Base-by-base conservation (phyloP, 2,797 vertebrate species). In the Malurus splendens region DNA sequence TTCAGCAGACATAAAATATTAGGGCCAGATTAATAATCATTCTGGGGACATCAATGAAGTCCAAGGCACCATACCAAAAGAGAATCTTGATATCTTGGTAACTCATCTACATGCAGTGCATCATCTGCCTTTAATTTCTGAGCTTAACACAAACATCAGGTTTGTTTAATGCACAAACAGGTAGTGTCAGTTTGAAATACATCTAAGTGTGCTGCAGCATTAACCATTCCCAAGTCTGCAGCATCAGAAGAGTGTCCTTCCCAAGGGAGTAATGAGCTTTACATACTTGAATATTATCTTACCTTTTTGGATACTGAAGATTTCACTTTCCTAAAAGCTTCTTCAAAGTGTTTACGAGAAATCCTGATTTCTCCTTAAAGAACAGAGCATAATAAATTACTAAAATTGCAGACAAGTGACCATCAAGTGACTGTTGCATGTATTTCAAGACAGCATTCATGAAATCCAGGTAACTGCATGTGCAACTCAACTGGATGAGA, bases 261-360 rank as follows among this genome's bases (percentile, higher is more conserved):
- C 51, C n/a, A 47, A 25, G 25, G 33, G 2, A 38, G 10, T 4
- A 8, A 41, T 1, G 5, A 38, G 23, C 54, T 25, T 33, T 47
- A 14, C 6, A 24, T 9, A 24, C 10, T 45, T n/a, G 7, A 82
- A 45, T 50, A 15, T 85, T 64, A 56, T 78, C 96, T 97, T 93
- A 99, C 99, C 98, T 98, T 98, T 96, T 97, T 98, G 65, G 98
- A 99, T 81, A 99, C 96, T 4, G 99, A 99, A 10, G 98, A 98
- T 41, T 97, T 98, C 50, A 99, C 98, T 96, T 98, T 99, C 92
- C 90, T 97, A 81, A 99, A 98, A 90, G 98, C 99, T 20, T 98
- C 98, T 83, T 99, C 98, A 72, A 99, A 99, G 91, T 99, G 98
- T 82, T 96, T 96, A 89, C 33, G 96, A 94, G 96, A 97, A 73